Conservation (phyloP, 2,888 invertebrate genomes). For the Tyria jacobaeae region DNA sequence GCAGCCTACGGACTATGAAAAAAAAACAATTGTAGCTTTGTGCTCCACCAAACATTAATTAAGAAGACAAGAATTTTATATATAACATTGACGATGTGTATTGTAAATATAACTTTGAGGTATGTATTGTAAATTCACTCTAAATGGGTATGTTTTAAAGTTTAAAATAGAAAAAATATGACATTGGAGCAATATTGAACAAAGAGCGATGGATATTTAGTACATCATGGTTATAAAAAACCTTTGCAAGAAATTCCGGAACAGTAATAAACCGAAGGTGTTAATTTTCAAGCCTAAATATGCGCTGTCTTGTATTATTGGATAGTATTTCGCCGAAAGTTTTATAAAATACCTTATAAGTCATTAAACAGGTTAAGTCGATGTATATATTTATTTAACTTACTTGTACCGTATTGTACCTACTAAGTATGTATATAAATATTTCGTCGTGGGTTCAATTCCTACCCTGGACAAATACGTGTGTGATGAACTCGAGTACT, state of each 20-base stretch:
- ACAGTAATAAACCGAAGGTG: neutral
- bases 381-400: too few species aligned
- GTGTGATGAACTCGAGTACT: too few species aligned
- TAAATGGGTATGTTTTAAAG: constrained; percentile 34
- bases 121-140: neutral
- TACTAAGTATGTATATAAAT: too few species aligned
- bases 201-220: constrained; percentile 59
- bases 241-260: constrained; percentile 17
- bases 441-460: too few species aligned
- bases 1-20: constrained; percentile 60
- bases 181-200: constrained; percentile 47
- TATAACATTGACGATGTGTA: constrained; percentile 61
- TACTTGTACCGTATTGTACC: too few species aligned
- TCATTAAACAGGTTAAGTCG: neutral
- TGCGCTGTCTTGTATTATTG: neutral
- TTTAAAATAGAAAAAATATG: constrained; percentile 39
- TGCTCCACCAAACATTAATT: constrained; percentile 81
- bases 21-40: constrained; percentile 79
- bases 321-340: neutral
- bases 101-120: too few species aligned
- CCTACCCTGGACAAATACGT: too few species aligned
- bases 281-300: neutral
- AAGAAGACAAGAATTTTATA: constrained; percentile 69
- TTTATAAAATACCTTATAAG: neutral
- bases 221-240: constrained; percentile 60